Base-by-base conservation (phyloP, 2,797 vertebrate species). In the Xenopus petersii region DNA sequence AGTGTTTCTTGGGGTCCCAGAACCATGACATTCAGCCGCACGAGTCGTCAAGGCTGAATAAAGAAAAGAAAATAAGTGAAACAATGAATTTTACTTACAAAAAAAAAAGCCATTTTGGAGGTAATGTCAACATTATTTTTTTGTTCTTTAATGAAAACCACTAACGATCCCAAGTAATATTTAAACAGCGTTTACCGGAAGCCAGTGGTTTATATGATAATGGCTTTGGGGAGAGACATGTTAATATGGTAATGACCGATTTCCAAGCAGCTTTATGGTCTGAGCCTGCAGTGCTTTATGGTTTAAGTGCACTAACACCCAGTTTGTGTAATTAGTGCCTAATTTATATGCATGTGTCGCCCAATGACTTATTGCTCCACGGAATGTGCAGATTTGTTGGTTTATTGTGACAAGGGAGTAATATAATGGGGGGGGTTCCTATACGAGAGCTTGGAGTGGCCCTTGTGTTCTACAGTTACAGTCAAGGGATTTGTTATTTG, bases 161-260 rank as follows among this genome's bases (percentile, higher is more conserved):
- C 79, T 80, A 67, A 71, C 64, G 74, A 12, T 73, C 21, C 62
- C 65, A 36, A 71, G 46, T 64, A 55, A 47, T 63, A 55, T 26
- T 74, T 63, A 67, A 82, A 83, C 80, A 77, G 64, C 80, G 80
- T 81, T 87, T 87, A 82, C 80, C 82, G 84, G 83, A 74, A 84
- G 77, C 82, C 84, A 81, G 67, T 75, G 71, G 82, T 82, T 86
- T 85, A 83, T 85, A 83, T 75, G 81, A 82, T 88, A 87, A 83
- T 82, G 82, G 83, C 81, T 83, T 74, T 77, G 81, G n/a, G 75
- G 84, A 81, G 75, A 85, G 82, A 80, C 36, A 0, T 62, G 80
- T 82, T 81, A 82, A 85, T 81, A 71, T 77, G 81, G 82, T 83
- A 83, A 85, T 80, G 75, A 83, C 81, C 77, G 64, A 46, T 83